These are phyloP conservation scores for Scaptomyza reducta DNA, from an alignment of 2,888 invertebrate species.

Conservation along the genomic window DNA sequence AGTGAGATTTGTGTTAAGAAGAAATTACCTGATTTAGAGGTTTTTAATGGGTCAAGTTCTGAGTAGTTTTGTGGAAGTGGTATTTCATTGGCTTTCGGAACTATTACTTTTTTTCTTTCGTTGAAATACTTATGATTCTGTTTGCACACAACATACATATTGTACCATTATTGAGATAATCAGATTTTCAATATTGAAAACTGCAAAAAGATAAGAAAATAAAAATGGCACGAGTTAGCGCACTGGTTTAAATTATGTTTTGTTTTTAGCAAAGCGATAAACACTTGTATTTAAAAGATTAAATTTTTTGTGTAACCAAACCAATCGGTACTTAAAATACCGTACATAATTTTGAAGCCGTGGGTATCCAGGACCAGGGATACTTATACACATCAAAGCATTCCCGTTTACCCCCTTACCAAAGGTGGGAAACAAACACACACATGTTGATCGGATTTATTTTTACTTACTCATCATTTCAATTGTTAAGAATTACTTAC, in stretches of 20 bases:
- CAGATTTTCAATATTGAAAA: slow-evolving; percentile 80
- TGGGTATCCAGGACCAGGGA: slow-evolving; percentile 29
- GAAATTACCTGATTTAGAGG: slow-evolving; percentile 65
- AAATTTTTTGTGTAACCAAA: slow-evolving; percentile 8
- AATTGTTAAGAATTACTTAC: slow-evolving; percentile 74
- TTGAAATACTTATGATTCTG: slow-evolving; percentile 63
- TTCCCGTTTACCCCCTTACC: slow-evolving; percentile 78
- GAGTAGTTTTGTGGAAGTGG: slow-evolving; percentile 31
- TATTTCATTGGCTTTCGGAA: slow-evolving; percentile 37
- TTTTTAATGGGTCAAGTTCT: slow-evolving; percentile 36
- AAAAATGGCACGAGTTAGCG: slow-evolving; percentile 79
- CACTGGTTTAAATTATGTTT: slow-evolving; percentile 52
- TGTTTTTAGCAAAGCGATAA: slow-evolving; percentile 9
- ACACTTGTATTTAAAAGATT: slow-evolving; percentile 9
- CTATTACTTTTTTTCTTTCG: slow-evolving; percentile 41
- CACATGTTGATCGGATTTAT: slow-evolving; percentile 76
- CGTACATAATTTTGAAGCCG: slow-evolving; percentile 6
- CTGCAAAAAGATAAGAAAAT: slow-evolving; percentile 80
- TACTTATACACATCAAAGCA: slow-evolving; percentile 33
- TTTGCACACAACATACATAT: slow-evolving; percentile 33
- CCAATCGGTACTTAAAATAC: slow-evolving; percentile 3
- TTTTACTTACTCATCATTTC: slow-evolving; percentile 78
- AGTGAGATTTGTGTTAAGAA: slow-evolving; percentile 70
- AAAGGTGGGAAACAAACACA: slow-evolving; percentile 81
- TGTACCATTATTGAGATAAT: slow-evolving; percentile 31